Conservation (phyloP, 2,888 invertebrate genomes). For the Limnephilus lunatus region DNA sequence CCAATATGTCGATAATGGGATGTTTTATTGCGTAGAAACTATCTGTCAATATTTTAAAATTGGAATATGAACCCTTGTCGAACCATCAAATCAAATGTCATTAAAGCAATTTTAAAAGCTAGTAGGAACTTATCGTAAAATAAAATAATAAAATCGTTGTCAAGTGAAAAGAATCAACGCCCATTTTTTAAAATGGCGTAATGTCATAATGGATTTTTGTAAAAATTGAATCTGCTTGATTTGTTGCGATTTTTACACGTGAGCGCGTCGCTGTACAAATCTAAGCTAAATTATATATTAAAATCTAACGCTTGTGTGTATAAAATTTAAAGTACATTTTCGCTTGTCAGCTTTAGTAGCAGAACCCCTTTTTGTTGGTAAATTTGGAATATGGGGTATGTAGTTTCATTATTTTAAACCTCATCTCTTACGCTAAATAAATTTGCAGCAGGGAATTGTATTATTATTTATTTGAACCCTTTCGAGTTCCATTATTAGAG, state of each 20-base stretch:
- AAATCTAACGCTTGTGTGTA: background rate
- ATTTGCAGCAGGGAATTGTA: constrained; percentile 59
- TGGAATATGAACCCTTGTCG: constrained; percentile 38
- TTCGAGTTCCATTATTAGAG: constrained; percentile 59
- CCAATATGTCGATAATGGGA: constrained; percentile 53
- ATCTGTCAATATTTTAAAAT: constrained; percentile 62
- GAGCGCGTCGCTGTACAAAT: constrained; percentile 26
- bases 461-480: constrained; percentile 58
- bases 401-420: constrained; percentile 57
- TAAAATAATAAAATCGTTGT: constrained; percentile 29
- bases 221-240: constrained; percentile 49
- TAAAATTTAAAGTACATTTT: background rate
- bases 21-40: constrained; percentile 64
- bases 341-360: background rate
- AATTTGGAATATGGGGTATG: constrained; percentile 55
- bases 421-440: constrained; percentile 66
- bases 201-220: constrained; percentile 47
- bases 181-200: constrained; percentile 46
- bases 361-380: constrained; percentile 57
- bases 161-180: constrained; percentile 4
- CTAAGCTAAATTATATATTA: background rate
- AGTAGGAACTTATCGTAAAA: background rate
- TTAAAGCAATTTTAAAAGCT: background rate
- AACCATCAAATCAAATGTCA: constrained; percentile 2
- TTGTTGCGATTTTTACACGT: constrained; percentile 55